Percentiles rank a stretch among this genome's conserved stretches.
These are phyloP conservation scores for Leucoptera coffeella DNA, from an alignment of 2,888 invertebrate genomes.

Conservation along the genomic window DNA sequence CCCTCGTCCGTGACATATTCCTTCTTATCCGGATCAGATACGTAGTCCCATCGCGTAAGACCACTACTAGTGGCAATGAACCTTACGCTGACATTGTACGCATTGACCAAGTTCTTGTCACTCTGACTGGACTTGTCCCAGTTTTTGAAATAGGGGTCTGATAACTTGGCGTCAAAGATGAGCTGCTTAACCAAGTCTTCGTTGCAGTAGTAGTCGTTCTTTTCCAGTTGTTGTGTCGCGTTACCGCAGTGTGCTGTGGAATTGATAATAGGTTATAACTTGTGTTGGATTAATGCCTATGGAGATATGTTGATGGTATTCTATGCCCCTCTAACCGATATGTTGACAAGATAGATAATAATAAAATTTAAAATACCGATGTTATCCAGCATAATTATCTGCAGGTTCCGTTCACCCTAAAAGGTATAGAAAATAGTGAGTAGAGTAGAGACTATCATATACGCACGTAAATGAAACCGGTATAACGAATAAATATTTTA, in stretches of 20 bases:
- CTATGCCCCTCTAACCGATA: too few species aligned
- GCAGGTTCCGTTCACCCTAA: too few species aligned
- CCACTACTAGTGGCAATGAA: constrained; percentile 89
- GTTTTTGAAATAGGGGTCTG: constrained; percentile 51
- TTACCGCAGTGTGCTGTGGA: constrained; percentile 62
- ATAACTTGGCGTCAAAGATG: constrained; percentile 79
- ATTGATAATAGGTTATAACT: constrained; percentile 6
- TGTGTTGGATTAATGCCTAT: background rate
- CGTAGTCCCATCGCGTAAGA: constrained; percentile 80
- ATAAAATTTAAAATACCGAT: too few species aligned
- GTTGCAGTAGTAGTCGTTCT: constrained; percentile 77
- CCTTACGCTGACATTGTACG: constrained; percentile 68
- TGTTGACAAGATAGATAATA: too few species aligned
- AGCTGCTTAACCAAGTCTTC: constrained; percentile 77
- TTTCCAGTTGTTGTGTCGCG: constrained; percentile 44
- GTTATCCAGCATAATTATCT: too few species aligned
- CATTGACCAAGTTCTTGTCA: constrained; percentile 51
- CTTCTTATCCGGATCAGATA: constrained; percentile 55
- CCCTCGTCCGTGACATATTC: constrained; percentile 29
- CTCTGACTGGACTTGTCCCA: constrained; percentile 39
- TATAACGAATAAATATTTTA: too few species aligned
- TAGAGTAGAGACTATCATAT: too few species aligned
- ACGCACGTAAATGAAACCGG: too few species aligned
- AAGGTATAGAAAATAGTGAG: too few species aligned
- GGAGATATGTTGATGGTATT: too few species aligned